Conservation (phyloP, 2,888 invertebrate species). For the Drosophila anceps region DNA sequence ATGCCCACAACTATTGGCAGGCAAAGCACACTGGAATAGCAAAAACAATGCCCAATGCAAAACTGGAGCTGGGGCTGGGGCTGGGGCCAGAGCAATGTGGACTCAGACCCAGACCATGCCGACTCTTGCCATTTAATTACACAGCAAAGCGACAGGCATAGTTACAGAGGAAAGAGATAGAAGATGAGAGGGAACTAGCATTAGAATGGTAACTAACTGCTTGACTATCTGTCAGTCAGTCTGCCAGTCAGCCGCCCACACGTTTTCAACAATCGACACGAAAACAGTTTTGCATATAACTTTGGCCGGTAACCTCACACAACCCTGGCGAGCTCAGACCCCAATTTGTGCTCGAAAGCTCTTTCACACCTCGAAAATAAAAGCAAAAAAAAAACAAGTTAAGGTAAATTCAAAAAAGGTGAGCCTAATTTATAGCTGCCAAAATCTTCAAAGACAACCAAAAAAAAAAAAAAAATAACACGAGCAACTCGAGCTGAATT, state of each 20-base stretch:
- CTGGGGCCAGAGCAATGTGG: conserved; percentile 29
- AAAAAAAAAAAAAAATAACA: conserved; percentile 20
- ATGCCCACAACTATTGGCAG: conserved; percentile 74
- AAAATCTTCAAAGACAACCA: conserved; percentile 51
- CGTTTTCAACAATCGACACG: conserved; percentile 60
- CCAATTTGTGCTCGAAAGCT: conserved; percentile 47
- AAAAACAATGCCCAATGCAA: conserved; percentile 45
- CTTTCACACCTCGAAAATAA: conserved; percentile 50
- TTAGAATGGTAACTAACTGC: conserved; percentile 46
- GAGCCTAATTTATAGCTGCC: conserved; percentile 70
- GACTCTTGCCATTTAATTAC: conserved; percentile 58
- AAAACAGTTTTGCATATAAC: conserved; percentile 67
- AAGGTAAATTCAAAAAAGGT: conserved; percentile 41
- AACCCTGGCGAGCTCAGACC: conserved; percentile 39
- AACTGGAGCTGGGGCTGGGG: conserved; percentile 43
- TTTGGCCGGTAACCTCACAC: conserved; percentile 22
- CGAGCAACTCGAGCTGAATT: conserved; percentile 57
- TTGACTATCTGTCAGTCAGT: conserved; percentile 25
- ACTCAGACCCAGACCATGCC: conserved; percentile 11
- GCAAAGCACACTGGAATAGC: conserved; percentile 24
- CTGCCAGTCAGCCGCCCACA: conserved; percentile 52
- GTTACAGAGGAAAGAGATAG: conserved; percentile 12
- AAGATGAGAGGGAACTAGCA: conserved; percentile 8
- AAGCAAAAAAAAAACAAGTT: conserved; percentile 13
- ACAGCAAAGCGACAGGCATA: conserved; percentile 36